phyloP scores from a whole-genome alignment of 2,888 invertebrate genomes.

The Gryllus longicercus region DNA sequence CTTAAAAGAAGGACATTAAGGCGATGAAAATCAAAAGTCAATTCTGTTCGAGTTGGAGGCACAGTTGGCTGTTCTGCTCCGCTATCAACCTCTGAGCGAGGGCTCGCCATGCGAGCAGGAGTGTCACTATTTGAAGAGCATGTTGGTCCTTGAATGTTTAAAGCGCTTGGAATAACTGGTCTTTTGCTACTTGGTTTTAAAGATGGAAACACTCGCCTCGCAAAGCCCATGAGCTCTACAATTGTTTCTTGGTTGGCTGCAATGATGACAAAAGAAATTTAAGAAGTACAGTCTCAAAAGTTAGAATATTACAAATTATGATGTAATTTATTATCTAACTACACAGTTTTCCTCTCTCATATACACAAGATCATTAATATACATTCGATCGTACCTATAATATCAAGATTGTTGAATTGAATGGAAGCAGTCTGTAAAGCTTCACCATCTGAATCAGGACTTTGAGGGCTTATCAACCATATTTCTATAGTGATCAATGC shows the following conservation, averaged over 20 bases:
- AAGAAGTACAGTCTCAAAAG: slow-evolving; percentile 25
- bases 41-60: slow-evolving; percentile 62
- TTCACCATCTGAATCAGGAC: slow-evolving; percentile 50
- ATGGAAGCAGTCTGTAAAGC: slow-evolving; percentile 74
- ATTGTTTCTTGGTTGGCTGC: slow-evolving; percentile 92
- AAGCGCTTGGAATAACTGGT: neutral
- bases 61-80: neutral
- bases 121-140: neutral
- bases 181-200: slow-evolving; percentile 39
- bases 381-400: slow-evolving; percentile 65
- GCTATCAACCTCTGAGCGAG: neutral
- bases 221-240: slow-evolving; percentile 87
- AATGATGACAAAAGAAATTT: slow-evolving; percentile 38
- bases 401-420: slow-evolving; percentile 89
- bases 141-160: neutral
- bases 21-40: slow-evolving; percentile 90
- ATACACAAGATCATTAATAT: too few species aligned
- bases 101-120: slow-evolving; percentile 11
- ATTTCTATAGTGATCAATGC: slow-evolving; percentile 80
- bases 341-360: too few species aligned
- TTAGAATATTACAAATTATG: slow-evolving; percentile 25
- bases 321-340: too few species aligned
- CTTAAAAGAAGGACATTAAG: slow-evolving; percentile 82
- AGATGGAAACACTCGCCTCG: slow-evolving; percentile 64
- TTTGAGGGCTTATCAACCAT: slow-evolving; percentile 62